Evolutionary conservation across 2,888 invertebrate species (phyloP), one percentile per base, ranked within the genome.

Genomic region (Chaetoderma sp.): DNA sequence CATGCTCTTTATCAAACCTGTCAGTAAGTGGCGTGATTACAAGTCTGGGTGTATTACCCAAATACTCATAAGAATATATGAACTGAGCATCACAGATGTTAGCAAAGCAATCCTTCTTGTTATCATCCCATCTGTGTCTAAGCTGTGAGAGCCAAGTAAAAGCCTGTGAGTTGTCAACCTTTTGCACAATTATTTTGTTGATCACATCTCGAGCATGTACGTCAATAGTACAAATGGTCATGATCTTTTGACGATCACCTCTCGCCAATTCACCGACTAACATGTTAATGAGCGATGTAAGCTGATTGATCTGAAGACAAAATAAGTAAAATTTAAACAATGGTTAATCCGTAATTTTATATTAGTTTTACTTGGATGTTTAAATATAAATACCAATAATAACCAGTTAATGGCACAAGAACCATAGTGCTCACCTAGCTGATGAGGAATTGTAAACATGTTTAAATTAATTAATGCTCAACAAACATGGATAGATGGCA

Each of bases 71-170:
- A 76, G 93, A 93, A 86, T 97, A 98, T 77, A 89, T 90, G 87
- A 97, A 96, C 87, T 96, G 94, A 44, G 97, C 97, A 87, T 98
- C 98, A 85, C 97, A 98, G 84, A 98, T 98, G 87, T 98, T 97
- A 33, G 96, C 96, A 83, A 93, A 96, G 87, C 97, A 98, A 84
- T 97, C 93, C 69, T 90, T 90, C 79, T 93, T 93, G 71, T 90
- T 91, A 74, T 96, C 95, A 82, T 93, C 95, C 95, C 95, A 96
- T 79, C 94, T 91, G 88, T 95, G 95, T 72, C 95, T 89, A 13
- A 95, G 89, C 87, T 96, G 95, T 58, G 83, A 85, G 49, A 86
- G 76, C 86, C 86, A 86, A 36, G 81, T 75, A 70, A 86, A 86
- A 21, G 86, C 85, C 72, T 83, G 83, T 4, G 83, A 78, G 68